phyloP scores from a whole-genome alignment of 2,113 vertebrate species.

The Gorsachius goisagi region DNA sequence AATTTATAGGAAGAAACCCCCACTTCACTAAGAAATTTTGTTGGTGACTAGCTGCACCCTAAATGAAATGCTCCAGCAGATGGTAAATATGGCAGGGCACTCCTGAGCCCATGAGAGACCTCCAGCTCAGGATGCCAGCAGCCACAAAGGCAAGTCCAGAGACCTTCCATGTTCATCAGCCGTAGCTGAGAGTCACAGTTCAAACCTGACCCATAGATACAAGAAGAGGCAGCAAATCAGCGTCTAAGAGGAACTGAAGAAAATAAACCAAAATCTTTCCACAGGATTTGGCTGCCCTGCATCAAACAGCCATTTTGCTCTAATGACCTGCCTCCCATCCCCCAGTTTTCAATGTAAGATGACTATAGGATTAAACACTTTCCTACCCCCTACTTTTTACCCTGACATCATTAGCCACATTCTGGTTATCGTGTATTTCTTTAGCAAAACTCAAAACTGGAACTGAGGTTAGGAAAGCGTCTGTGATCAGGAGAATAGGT shows the following conservation, averaged over 20 bases:
- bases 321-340: neutral
- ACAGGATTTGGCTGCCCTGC: neutral
- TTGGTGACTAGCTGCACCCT: neutral
- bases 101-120: neutral
- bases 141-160: neutral
- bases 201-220: neutral
- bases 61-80: neutral
- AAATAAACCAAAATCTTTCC: neutral
- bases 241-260: neutral
- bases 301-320: neutral
- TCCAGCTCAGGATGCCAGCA: neutral
- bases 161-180: neutral
- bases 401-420: neutral
- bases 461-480: neutral
- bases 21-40: neutral
- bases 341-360: neutral
- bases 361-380: neutral
- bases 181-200: neutral
- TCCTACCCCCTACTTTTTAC: neutral
- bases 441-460: neutral
- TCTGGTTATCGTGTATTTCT: neutral
- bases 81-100: fast-evolving
- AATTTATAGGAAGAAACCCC: neutral
- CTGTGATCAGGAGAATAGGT: neutral
- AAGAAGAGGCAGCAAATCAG: neutral